Evolutionary conservation across 2,888 invertebrate species (phyloP).

Genomic region (Corbicula japonica): DNA sequence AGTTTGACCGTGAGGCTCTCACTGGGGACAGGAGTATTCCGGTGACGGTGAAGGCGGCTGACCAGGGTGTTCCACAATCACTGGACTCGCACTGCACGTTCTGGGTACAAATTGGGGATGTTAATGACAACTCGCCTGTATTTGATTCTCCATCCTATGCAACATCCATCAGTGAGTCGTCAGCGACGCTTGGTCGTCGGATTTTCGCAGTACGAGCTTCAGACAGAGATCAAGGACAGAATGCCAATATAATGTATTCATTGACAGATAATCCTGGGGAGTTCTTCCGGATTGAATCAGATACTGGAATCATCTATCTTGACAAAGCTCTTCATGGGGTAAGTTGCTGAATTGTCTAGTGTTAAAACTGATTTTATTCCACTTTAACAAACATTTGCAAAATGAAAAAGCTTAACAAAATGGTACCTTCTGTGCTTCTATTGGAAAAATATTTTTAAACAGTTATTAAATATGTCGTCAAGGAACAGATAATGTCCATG

Average conservation of each 20-base stretch:
- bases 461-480: no score
- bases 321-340: conserved; percentile 92
- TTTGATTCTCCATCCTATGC: conserved; percentile 82
- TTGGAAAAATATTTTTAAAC: no score
- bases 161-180: conserved; percentile 62
- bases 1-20: conserved; percentile 93
- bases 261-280: conserved; percentile 93
- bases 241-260: conserved; percentile 89
- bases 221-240: conserved; percentile 98
- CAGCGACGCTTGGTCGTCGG: conserved; percentile 68
- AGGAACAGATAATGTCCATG: no score
- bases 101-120: conserved; percentile 82
- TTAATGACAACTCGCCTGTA: conserved; percentile 82
- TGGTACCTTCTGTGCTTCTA: no score
- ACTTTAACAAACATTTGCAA: no score
- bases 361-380: no score
- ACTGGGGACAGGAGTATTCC: conserved; percentile 77
- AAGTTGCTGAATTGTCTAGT: no score
- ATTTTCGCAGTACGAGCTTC: conserved; percentile 89
- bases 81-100: conserved; percentile 99
- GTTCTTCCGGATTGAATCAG: conserved; percentile 98
- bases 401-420: no score
- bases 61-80: conserved; percentile 97
- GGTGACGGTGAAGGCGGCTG: conserved; percentile 97
- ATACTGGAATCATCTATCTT: conserved; percentile 98